These are phyloP conservation scores for Esox lucius DNA, from an alignment of 2,797 vertebrate genomes.

Conservation along the genomic window DNA sequence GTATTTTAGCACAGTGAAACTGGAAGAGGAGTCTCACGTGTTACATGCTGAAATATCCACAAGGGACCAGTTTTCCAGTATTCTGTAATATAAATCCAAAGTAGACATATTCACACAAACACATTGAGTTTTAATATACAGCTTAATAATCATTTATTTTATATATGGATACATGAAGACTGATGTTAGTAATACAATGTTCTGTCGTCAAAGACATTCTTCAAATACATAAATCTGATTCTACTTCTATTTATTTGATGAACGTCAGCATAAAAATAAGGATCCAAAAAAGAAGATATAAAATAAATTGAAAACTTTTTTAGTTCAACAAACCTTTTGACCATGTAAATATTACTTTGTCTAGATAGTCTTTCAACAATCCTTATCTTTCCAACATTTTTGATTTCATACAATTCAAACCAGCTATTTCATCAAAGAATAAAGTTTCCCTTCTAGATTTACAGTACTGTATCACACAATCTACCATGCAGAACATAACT, in stretches of 20 bases:
- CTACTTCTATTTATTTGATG: conserved; percentile 9
- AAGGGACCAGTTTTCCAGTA: conserved; percentile 42
- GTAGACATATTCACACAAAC: conserved; percentile 32
- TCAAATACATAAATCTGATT: conserved; percentile 23
- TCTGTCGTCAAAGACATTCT: conserved; percentile 54
- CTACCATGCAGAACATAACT: neutral
- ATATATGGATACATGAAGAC: conserved; percentile 26
- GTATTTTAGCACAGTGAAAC: conserved; percentile 14
- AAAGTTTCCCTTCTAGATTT: conserved; percentile 31
- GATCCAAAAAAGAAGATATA: conserved; percentile 29
- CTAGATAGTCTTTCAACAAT: neutral
- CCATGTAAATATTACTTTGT: conserved; percentile 2
- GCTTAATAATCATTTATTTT: conserved; percentile 21
- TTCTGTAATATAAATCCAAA: conserved; percentile 29
- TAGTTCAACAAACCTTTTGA: conserved; percentile 3
- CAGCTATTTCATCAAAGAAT: conserved; percentile 6
- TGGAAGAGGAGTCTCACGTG: conserved; percentile 30
- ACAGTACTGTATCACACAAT: conserved; percentile 4
- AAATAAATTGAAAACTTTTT: conserved; percentile 9
- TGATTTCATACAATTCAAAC: neutral
- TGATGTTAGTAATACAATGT: conserved; percentile 47
- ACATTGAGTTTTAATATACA: conserved; percentile 25
- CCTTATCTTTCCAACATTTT: neutral
- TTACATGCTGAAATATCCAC: conserved; percentile 57
- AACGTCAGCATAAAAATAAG: conserved; percentile 30